Evolutionary conservation across 2,113 vertebrate genomes (phyloP), one percentile per base, ranked within the genome.

Genomic region (Equus quagga): DNA sequence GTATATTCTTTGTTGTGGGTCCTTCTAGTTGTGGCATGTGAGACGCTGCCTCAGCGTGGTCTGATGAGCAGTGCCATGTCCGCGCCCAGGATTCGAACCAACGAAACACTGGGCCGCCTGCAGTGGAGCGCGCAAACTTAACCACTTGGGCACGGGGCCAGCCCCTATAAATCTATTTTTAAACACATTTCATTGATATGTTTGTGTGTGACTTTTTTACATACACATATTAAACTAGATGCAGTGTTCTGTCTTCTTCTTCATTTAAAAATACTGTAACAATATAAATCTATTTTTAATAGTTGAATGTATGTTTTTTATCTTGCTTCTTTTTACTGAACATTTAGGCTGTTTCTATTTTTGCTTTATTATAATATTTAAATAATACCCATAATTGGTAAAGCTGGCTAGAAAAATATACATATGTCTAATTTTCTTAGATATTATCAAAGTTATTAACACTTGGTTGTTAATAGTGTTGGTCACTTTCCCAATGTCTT

Each of bases 231-330:
- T 94, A 86, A 44, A 89, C 10, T 65, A 0, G 17, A 8, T 60
- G 11, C 26, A 64, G 72, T 91, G 24, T 83, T 60, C 10, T 44
- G 0, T 11, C 17, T 86, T 65, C 41, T 95, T 70, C 8, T 89
- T 54, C 44, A n/a, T 2, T 94, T 86, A 90, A 92, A 87, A 82
- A 82, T 89, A 89, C 49, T 31, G 1, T 73, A 85, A 36, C 4
- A 65, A 56, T 78, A 49, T 69, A 69, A 31, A 26, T 88, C 19
- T 78, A 76, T 83, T 96, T 97, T 91, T 94, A 56, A 91, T 62
- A 41, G 23, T 65, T 75, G 6, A 36, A 28, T 56, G 2, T 28
- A 21, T 69, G 6, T 13, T 72, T 70, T 80, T 31, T 72, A 49
- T 78, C 9, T 85, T 78, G 21, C 17, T 89, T 12, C 51, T 51